Evolutionary conservation across 2,888 invertebrate genomes (phyloP), one percentile per base, ranked within the genome.

Genomic region (Plemyria rubiginata): DNA sequence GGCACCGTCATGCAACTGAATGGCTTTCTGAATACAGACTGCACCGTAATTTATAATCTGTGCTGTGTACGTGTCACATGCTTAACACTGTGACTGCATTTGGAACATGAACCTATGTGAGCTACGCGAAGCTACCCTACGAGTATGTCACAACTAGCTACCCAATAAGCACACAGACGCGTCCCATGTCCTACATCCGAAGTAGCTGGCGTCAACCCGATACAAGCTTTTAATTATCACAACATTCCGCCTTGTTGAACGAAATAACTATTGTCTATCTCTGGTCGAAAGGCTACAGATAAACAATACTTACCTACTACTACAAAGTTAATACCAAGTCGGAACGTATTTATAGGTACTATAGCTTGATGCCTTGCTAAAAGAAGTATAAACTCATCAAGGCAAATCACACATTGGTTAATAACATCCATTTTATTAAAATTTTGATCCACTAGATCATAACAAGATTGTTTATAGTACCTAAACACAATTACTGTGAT

Each of bases 71-170:
- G 77, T 76, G 81, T 71, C 66, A 67, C 82, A 82, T 85, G 84
- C 83, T 62, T 41, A 80, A 62, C 60, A 71, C 89, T 88, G 91
- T 90, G 91, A 89, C 90, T 89, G 88, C 76, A 85, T 84, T 86
- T 83, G 43, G 76, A 78, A 83, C 76, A 79, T 54, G 46, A 55
- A 81, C 76, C 82, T 84, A 85, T 74, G 79, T 81, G 82, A 81
- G 76, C 85, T 85, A 87, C 82, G 79, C 85, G 84, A 87, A 88
- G 88, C 89, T 84, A 75, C 70, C 72, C 76, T 76, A 80, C 67
- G n/a, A n/a, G n/a, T 75, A 78, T 79, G n/a, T n/a, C n/a, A 82
- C 80, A 84, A 77, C 60, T 60, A 84, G 78, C 55, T 55, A 55
- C 80, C 79, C 75, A 82, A 52, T 69, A 89, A 90, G 89, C 90